Evolutionary conservation across 30 jellyfish, hydroid and myxozoan species (phyloP).

Genomic region (Nemopilema nomurai): DNA sequence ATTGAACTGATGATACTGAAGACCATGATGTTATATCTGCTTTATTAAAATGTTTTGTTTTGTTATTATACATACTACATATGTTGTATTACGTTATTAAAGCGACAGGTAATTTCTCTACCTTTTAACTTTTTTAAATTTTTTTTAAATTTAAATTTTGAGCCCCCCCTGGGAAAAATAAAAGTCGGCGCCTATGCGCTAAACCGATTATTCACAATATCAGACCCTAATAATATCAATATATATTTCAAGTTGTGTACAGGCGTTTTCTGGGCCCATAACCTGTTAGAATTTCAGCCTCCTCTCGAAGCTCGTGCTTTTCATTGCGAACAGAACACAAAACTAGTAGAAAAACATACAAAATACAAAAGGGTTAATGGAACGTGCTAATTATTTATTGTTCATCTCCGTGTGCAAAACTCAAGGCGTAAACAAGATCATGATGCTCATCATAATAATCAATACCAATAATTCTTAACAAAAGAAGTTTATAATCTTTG

Average conservation of each 20-base stretch:
- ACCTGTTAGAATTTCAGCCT: constrained; percentile 46
- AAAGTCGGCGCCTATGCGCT: no score
- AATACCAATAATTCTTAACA: constrained; percentile 19
- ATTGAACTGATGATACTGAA: no score
- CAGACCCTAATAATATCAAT: constrained; percentile 1
- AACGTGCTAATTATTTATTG: background rate
- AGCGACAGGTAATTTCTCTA: no score
- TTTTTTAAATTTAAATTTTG: no score
- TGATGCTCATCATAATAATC: constrained; percentile 24
- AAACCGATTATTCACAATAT: constrained; percentile 17
- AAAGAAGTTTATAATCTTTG: no score
- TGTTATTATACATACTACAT: no score
- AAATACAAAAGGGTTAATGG: constrained; percentile 25
- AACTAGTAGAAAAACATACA: background rate
- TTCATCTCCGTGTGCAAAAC: constrained; percentile 8
- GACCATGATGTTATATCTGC: no score
- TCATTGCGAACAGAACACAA: background rate
- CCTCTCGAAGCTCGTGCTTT: constrained; percentile 2
- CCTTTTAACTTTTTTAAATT: no score
- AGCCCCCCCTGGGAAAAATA: no score
- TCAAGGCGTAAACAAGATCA: background rate
- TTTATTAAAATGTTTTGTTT: no score
- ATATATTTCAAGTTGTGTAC: constrained; percentile 3
- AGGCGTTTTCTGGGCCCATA: constrained; percentile 59
- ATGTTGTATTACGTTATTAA: no score